Percentiles rank a stretch among this genome's conserved stretches.
Conservation (phyloP, 2,797 vertebrate species). For the Poeciliopsis gracilis region DNA sequence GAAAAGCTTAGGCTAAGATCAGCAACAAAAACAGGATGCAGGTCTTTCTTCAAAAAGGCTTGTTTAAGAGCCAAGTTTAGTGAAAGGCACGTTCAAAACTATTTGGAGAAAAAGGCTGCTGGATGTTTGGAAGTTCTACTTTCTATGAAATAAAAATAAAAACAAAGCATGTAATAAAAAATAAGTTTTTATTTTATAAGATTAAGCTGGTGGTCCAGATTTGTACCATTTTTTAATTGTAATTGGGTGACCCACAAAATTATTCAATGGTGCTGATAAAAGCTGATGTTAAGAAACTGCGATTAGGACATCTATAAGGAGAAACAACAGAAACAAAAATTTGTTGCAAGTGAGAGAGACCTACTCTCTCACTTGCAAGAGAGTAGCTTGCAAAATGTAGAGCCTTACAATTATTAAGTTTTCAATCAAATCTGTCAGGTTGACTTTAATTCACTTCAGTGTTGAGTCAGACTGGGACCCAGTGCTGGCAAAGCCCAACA, state of each 20-base stretch:
- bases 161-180: neutral
- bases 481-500: neutral
- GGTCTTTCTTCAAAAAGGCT: neutral
- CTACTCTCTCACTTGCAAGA: no score
- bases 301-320: neutral
- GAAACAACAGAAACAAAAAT: neutral
- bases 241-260: no score
- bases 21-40: neutral
- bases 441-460: neutral
- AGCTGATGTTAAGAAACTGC: neutral
- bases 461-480: neutral
- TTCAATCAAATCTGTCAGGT: neutral
- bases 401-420: neutral
- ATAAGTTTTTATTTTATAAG: no score
- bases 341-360: no score
- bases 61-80: neutral
- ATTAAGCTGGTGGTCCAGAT: no score
- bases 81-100: neutral
- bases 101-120: neutral
- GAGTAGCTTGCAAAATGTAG: neutral
- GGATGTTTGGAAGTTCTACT: neutral
- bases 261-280: neutral
- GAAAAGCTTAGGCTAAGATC: neutral
- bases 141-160: neutral
- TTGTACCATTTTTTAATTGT: neutral